Evolutionary conservation across 2,797 vertebrate species (phyloP).

Genomic region (Scolopax rusticola): DNA sequence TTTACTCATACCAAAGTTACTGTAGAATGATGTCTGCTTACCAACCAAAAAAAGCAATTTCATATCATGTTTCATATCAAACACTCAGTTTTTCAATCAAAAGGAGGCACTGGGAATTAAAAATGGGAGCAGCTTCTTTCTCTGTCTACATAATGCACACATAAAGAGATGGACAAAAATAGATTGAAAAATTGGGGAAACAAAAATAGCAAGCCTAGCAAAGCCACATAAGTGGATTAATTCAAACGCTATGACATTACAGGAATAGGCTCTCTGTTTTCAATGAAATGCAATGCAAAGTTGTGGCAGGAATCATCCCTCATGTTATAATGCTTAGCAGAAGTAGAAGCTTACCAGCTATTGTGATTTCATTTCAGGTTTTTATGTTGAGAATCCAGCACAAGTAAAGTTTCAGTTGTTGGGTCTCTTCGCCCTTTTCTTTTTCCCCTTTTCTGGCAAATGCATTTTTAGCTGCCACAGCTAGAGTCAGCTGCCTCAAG

Average conservation of each 20-base stretch:
- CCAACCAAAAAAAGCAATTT: background rate
- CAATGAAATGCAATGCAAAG: background rate
- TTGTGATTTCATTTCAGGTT: slow-evolving; percentile 1
- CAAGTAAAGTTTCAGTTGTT: background rate
- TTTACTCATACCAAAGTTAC: background rate
- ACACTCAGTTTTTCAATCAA: background rate
- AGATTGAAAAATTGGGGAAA: slow-evolving; percentile 42
- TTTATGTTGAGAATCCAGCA: background rate
- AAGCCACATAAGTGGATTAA: slow-evolving; percentile 60
- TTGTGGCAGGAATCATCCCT: background rate
- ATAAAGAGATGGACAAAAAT: slow-evolving; percentile 25
- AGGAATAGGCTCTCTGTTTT: slow-evolving; percentile 32
- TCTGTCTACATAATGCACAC: background rate
- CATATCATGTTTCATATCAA: background rate
- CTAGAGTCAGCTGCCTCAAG: background rate
- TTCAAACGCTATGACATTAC: background rate
- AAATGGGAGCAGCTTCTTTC: slow-evolving; percentile 12
- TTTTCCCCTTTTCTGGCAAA: background rate
- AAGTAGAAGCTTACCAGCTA: background rate
- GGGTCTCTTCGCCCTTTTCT: background rate
- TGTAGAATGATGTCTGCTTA: background rate
- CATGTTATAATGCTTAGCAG: background rate
- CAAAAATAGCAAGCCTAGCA: slow-evolving; percentile 45
- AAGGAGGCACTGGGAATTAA: background rate
- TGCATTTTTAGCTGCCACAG: background rate